A percentile compares a stretch with the other conserved stretches of the same genome.
These are phyloP conservation scores for Callorhinus ursinus DNA, from an alignment of 2,113 vertebrate species.

Conservation along the genomic window DNA sequence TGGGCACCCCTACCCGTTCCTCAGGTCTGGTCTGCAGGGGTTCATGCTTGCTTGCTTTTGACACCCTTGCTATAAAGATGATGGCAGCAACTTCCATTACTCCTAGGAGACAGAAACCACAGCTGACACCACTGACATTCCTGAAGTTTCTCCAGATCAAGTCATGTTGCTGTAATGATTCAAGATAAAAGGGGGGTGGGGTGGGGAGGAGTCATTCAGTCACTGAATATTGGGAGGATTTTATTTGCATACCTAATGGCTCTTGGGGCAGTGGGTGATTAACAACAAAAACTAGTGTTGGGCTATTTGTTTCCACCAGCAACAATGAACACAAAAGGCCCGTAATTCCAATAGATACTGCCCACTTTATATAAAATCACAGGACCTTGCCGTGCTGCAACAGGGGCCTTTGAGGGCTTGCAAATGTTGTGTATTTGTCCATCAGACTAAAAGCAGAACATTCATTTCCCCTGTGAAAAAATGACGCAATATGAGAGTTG, in stretches of 20 bases:
- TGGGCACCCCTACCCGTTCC: neutral
- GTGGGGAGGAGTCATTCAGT: neutral
- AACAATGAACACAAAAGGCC: neutral
- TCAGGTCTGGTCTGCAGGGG: neutral
- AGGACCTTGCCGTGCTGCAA: neutral
- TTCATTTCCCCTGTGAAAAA: neutral
- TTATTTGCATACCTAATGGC: neutral
- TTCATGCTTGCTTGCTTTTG: neutral
- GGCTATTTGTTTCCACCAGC: neutral
- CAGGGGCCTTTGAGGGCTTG: neutral
- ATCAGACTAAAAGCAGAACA: neutral
- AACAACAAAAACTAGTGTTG: neutral
- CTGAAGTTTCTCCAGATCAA: neutral
- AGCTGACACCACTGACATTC: neutral
- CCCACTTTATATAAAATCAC: neutral
- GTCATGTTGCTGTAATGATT: neutral
- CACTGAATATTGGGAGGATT: neutral
- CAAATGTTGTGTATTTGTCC: neutral
- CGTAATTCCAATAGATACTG: neutral
- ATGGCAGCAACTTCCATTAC: neutral
- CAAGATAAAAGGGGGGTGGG: neutral
- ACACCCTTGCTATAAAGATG: neutral
- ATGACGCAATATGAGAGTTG: neutral
- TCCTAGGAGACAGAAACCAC: neutral
- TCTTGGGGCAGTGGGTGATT: neutral